These are phyloP conservation scores for Myathropa florea DNA, from an alignment of 2,888 invertebrate genomes.

Conservation along the genomic window DNA sequence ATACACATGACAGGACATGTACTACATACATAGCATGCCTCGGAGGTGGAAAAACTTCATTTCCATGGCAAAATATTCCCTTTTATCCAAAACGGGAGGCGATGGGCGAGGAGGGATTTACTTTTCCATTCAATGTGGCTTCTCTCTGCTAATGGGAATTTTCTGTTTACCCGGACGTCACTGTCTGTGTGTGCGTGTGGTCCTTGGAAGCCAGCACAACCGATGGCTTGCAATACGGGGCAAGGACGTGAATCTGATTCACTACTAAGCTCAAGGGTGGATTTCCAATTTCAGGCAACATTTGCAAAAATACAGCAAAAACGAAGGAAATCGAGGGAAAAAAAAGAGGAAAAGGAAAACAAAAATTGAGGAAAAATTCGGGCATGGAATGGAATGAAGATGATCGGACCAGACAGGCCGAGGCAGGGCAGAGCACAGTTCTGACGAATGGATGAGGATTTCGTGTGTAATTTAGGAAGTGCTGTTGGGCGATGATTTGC, in stretches of 20 bases:
- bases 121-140: slow-evolving; percentile 58
- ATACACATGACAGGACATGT: slow-evolving; percentile 21
- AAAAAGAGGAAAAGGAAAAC: slow-evolving; percentile 2
- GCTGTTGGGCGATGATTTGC: slow-evolving; percentile 64
- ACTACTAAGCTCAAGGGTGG: slow-evolving; percentile 55
- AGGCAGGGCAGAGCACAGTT: background rate
- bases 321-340: background rate
- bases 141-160: slow-evolving; percentile 67
- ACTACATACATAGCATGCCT: slow-evolving; percentile 46
- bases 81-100: slow-evolving; percentile 1
- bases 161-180: slow-evolving; percentile 59
- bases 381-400: slow-evolving; percentile 3
- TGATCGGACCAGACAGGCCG: slow-evolving; percentile 7
- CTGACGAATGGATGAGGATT: slow-evolving; percentile 68
- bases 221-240: slow-evolving; percentile 6
- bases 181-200: slow-evolving; percentile 17
- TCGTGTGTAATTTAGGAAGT: slow-evolving; percentile 56
- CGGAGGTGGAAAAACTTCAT: slow-evolving; percentile 62
- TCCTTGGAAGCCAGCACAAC: slow-evolving; percentile 21
- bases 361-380: background rate
- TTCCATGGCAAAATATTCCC: slow-evolving; percentile 65
- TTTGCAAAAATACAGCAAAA: background rate
- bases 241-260: slow-evolving; percentile 40
- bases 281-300: slow-evolving; percentile 37
- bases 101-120: slow-evolving; percentile 52